phyloP scores from a whole-genome alignment of 30 jellyfish, hydroid and myxozoan species.

The Aurelia aurita region DNA sequence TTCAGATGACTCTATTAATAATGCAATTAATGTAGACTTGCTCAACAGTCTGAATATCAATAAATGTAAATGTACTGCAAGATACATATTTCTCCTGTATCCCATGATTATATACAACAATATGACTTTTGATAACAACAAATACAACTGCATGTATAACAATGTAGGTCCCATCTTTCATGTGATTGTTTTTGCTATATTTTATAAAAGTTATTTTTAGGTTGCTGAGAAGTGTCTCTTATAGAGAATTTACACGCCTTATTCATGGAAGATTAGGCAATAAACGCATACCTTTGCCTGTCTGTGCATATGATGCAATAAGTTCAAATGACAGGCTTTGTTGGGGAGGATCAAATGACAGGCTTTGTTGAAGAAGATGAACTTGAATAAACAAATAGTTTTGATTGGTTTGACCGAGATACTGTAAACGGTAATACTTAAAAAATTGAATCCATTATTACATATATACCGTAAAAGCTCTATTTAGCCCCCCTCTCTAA shows the following conservation, averaged over 20 bases:
- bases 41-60: no score
- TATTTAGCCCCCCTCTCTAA: no score
- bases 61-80: no score
- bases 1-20: no score
- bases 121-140: slow-evolving; percentile 6
- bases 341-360: slow-evolving; percentile 17
- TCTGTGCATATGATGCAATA: slow-evolving; percentile 37
- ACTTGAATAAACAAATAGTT: not conserved
- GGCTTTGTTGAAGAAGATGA: slow-evolving; percentile 30
- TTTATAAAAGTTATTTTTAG: not conserved
- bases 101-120: slow-evolving; percentile 9
- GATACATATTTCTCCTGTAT: not conserved
- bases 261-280: slow-evolving; percentile 28
- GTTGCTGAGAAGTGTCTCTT: slow-evolving; percentile 29
- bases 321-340: slow-evolving; percentile 10
- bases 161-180: no score
- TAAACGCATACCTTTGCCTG: slow-evolving; percentile 37
- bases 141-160: not conserved
- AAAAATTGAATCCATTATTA: no score
- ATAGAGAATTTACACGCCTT: slow-evolving; percentile 22
- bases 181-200: no score
- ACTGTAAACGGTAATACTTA: not conserved
- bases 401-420: slow-evolving; percentile 3
- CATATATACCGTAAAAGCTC: no score
- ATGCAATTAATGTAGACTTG: no score